Evolutionary conservation across 2,797 vertebrate species (phyloP).

Genomic region (Numenius phaeopus): DNA sequence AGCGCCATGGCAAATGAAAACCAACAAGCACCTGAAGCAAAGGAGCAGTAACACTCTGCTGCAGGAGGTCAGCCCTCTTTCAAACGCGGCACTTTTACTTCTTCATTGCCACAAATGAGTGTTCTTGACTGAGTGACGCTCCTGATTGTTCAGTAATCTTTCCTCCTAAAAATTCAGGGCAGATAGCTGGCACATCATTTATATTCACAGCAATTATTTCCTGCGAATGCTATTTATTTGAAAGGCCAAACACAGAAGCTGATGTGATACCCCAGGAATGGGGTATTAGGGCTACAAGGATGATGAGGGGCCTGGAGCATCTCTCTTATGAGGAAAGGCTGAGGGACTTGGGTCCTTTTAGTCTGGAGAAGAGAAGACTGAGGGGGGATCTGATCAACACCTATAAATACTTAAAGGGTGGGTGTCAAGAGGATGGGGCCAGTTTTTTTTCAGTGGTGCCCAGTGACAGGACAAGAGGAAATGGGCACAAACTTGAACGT

Average conservation of each 20-base stretch:
- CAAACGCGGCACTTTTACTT: neutral
- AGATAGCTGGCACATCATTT: neutral
- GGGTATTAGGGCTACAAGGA: too few relatives aligned
- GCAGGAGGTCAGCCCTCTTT: conserved; percentile 20
- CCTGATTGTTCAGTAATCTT: neutral
- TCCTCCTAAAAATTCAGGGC: conserved; percentile 1
- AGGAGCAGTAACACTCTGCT: conserved; percentile 25
- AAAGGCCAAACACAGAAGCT: neutral
- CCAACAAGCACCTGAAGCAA: conserved; percentile 46
- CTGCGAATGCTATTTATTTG: conserved; percentile 19
- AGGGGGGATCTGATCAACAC: too few relatives aligned
- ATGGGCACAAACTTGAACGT: too few relatives aligned
- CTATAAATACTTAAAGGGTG: too few relatives aligned
- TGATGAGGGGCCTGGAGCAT: too few relatives aligned
- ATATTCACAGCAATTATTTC: conserved; percentile 29
- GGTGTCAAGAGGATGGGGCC: too few relatives aligned
- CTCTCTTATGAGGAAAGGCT: too few relatives aligned
- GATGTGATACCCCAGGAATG: neutral
- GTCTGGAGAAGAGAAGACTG: too few relatives aligned
- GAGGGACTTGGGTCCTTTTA: too few relatives aligned
- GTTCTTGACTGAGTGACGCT: neutral
- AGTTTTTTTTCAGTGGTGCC: too few relatives aligned
- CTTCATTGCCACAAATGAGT: neutral
- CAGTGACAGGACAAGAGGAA: too few relatives aligned
- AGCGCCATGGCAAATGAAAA: conserved; percentile 53